Evolutionary conservation across 2,113 vertebrate genomes (phyloP), one percentile per base, ranked within the genome.

Genomic region (Xyrauchen texanus): DNA sequence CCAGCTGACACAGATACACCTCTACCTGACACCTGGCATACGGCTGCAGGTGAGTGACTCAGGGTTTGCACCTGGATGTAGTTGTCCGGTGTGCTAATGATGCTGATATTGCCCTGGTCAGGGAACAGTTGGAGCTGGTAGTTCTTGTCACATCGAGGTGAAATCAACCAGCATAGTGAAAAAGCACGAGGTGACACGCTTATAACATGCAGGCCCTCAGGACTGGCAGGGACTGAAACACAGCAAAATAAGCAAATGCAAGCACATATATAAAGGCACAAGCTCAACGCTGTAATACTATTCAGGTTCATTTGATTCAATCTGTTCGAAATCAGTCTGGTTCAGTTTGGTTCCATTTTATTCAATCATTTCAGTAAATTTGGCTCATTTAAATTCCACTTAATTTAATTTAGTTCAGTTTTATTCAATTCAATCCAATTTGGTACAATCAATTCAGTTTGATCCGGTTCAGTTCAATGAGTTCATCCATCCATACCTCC

Each of bases 21-120:
- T 76, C 34, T 66, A 93, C 84, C 95, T 91, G 97, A 95, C 92
- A 92, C 93, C 94, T 96, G 92, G 91, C 92, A 92, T 87, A 62
- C 15, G 62, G 68, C 75, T 81, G 68, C 74, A 82, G 70, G 70
- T 61, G 70, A 71, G 9, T 55, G 49, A 76, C 63, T 70, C 68
- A 67, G 62, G 21, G 11, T 34, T 9, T 68, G 49, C 78, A 85
- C 83, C 83, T 85, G 76, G 34, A 79, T 6, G 46, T 68, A 15
- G 8, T 55, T 74, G 53, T 82, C 76, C 13, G 62, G 3, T 64
- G 60, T 80, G 57, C 46, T 77, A 44, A 67, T 76, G 7, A 72
- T 62, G 52, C 44, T 81, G 16, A 83, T 58, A n/a, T 44, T 72
- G 60, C 84, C 78, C 4, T 85, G 81, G 65, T 83, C 61, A 49